A percentile compares a stretch with the other conserved stretches of the same genome.
These are phyloP conservation scores for Hypocryptadius cinnamomeus DNA, from an alignment of 2,113 vertebrate species.

Conservation along the genomic window DNA sequence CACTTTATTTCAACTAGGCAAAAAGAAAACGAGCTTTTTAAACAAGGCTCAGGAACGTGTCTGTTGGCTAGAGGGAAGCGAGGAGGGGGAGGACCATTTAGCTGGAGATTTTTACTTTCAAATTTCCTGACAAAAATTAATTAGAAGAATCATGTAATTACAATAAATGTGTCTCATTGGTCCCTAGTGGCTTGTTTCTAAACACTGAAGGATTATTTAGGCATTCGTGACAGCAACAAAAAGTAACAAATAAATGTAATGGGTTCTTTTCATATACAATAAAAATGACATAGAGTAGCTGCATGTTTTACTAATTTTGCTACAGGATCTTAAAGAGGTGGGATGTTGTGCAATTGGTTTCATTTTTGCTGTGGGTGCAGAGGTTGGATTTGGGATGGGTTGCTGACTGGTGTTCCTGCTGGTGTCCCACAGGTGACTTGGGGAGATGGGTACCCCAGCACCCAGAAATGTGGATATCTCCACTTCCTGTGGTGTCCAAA, in stretches of 20 bases:
- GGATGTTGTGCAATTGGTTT: neutral
- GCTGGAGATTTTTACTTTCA: slow-evolving; percentile 51
- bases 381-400: neutral
- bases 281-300: slow-evolving; percentile 13
- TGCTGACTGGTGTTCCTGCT: neutral
- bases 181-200: slow-evolving; percentile 57
- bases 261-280: slow-evolving; percentile 18
- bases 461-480: neutral
- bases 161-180: slow-evolving; percentile 51
- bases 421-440: neutral
- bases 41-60: neutral
- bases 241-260: slow-evolving; percentile 55
- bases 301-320: slow-evolving; percentile 15
- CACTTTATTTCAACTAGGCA: slow-evolving; percentile 19
- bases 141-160: slow-evolving; percentile 66
- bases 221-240: slow-evolving; percentile 40
- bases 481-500: neutral
- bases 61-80: neutral
- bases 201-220: slow-evolving; percentile 56
- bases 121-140: slow-evolving; percentile 63
- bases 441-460: neutral
- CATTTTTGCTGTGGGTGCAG: neutral
- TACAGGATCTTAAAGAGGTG: neutral
- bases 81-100: neutral
- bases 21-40: neutral